A percentile compares a stretch with the other conserved stretches of the same genome.
These are phyloP conservation scores for Uria aalge DNA, from an alignment of 2,113 vertebrate genomes.

Conservation along the genomic window DNA sequence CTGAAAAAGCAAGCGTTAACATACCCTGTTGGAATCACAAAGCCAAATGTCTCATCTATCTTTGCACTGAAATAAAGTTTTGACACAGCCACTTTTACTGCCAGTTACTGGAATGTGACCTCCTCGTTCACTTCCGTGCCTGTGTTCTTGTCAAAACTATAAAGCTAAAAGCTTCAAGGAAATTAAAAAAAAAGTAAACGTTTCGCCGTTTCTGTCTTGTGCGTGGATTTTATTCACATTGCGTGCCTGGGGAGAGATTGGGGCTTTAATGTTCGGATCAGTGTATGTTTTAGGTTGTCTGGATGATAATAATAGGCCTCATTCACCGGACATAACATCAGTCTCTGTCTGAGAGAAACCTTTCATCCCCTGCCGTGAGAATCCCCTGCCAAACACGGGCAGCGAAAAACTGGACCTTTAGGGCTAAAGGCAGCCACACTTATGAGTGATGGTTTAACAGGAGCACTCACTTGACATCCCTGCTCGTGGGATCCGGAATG, in stretches of 20 bases:
- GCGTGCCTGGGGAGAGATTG: not conserved
- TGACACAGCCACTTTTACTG: not conserved
- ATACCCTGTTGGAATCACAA: not conserved
- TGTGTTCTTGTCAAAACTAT: not conserved
- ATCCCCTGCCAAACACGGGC: not conserved
- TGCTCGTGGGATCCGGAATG: accelerated
- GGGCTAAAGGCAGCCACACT: not conserved
- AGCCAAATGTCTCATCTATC: not conserved
- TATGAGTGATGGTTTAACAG: not conserved
- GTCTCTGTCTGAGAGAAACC: not conserved
- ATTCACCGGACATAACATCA: not conserved
- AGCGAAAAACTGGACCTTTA: not conserved
- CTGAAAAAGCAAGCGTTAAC: not conserved
- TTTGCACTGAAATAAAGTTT: not conserved
- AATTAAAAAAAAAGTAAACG: not conserved
- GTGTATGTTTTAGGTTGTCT: not conserved
- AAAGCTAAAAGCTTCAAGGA: not conserved
- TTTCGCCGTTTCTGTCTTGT: not conserved
- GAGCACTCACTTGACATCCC: not conserved
- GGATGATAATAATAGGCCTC: not conserved
- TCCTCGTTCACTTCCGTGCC: not conserved
- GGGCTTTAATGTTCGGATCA: not conserved
- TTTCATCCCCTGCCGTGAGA: not conserved
- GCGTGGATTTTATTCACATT: not conserved
- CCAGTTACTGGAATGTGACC: not conserved